A percentile compares a stretch with the other conserved stretches of the same genome.
phyloP scores from a whole-genome alignment of 1,140 invertebrate genomes.

The Microplitis mediator region DNA sequence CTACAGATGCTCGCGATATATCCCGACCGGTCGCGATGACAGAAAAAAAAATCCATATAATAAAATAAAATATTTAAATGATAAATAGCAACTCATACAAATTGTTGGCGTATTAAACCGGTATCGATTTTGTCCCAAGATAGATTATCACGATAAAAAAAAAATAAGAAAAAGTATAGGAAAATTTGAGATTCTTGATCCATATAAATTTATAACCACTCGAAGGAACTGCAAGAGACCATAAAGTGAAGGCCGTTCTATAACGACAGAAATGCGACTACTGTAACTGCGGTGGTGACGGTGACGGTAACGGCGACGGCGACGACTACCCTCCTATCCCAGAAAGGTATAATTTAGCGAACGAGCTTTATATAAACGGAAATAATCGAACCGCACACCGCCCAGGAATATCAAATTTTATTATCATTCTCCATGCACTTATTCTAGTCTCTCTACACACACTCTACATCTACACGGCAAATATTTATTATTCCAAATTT shows the following conservation, averaged over 20 bases:
- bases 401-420: neutral
- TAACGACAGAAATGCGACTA: neutral
- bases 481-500: neutral
- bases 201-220: conserved; percentile 20
- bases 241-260: neutral
- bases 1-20: too few species aligned
- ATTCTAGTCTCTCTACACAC: neutral
- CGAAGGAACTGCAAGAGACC: neutral
- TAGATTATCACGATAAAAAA: too few species aligned
- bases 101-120: too few species aligned
- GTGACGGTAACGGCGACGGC: too few species aligned
- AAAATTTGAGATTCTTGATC: neutral
- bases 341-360: conserved; percentile 10
- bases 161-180: neutral
- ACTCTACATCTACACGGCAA: neutral
- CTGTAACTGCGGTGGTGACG: too few species aligned
- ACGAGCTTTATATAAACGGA: conserved; percentile 3
- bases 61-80: too few species aligned
- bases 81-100: too few species aligned
- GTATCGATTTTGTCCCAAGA: too few species aligned
- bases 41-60: too few species aligned
- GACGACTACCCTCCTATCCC: too few species aligned
- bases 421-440: neutral
- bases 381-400: conserved; percentile 12
- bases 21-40: too few species aligned